These are phyloP conservation scores for Myiozetetes cayanensis DNA, from an alignment of 2,113 vertebrate genomes.

Conservation along the genomic window DNA sequence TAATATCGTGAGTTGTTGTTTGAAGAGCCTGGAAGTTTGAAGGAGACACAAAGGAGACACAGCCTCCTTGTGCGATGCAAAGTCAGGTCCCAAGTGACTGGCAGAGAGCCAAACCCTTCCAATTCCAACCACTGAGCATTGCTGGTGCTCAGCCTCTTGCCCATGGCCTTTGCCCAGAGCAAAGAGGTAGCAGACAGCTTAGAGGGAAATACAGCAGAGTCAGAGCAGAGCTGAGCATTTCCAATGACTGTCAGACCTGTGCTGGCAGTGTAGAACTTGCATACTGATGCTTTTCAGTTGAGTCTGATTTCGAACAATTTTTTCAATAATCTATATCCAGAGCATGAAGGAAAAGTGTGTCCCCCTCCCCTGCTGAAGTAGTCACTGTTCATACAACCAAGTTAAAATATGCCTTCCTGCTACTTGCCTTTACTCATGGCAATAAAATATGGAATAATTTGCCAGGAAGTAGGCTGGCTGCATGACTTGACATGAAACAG, in stretches of 20 bases:
- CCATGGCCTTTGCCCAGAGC: neutral
- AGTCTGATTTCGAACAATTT: neutral
- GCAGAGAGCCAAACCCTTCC: neutral
- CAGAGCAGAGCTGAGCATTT: neutral
- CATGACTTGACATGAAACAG: neutral
- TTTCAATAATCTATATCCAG: neutral
- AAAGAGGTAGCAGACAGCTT: neutral
- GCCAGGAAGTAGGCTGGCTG: neutral
- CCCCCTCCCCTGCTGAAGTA: neutral
- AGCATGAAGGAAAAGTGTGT: neutral
- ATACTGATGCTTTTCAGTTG: neutral
- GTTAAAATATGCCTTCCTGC: neutral
- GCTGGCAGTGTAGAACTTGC: neutral
- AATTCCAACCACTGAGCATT: neutral
- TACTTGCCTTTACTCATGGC: neutral
- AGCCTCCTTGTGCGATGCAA: neutral
- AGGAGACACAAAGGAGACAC: neutral
- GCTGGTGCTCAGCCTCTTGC: neutral
- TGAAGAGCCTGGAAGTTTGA: neutral
- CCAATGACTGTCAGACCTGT: neutral
- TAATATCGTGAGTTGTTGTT: neutral
- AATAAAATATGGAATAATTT: neutral
- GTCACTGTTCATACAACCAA: neutral
- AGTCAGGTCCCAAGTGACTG: neutral
- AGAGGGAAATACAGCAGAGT: neutral